Conservation (phyloP, 2,113 vertebrate species). For the Trogon surrucura region DNA sequence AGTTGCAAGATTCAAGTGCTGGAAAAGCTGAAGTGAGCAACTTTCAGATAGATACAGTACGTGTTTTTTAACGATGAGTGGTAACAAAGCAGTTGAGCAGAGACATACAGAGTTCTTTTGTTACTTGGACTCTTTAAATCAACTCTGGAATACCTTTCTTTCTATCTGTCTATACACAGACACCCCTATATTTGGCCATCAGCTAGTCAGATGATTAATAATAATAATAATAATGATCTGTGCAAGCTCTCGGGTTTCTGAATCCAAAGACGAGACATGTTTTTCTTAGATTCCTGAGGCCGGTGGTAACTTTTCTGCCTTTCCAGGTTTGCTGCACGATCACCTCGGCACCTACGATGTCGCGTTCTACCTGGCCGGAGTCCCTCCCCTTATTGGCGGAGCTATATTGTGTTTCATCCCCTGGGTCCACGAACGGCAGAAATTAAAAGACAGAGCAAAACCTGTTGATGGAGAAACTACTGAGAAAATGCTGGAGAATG, state of each 20-base stretch:
- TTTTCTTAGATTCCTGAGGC: neutral
- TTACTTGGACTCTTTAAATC: neutral
- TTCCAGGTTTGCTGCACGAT: slow-evolving; percentile 87
- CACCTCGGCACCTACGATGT: slow-evolving; percentile 83
- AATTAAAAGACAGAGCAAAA: slow-evolving; percentile 55
- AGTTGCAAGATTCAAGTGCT: neutral
- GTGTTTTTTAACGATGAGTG: neutral
- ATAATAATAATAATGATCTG: neutral
- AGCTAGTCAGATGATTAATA: neutral
- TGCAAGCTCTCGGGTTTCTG: neutral
- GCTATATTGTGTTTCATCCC: slow-evolving; percentile 89
- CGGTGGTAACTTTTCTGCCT: neutral
- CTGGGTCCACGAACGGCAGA: slow-evolving; percentile 85
- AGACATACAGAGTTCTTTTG: neutral
- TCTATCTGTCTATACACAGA: neutral
- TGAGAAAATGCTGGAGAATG: slow-evolving; percentile 82
- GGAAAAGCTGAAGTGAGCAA: neutral
- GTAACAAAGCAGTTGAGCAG: neutral
- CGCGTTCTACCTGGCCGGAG: slow-evolving; percentile 94
- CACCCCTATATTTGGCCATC: neutral
- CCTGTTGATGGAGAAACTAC: slow-evolving; percentile 60
- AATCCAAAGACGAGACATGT: neutral
- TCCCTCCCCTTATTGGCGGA: slow-evolving; percentile 93
- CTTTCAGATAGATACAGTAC: neutral
- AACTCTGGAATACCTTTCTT: neutral